A percentile compares a stretch with the other conserved stretches of the same genome.
phyloP scores from a whole-genome alignment of 1,140 invertebrate genomes.

The Euborellia annulipes region DNA sequence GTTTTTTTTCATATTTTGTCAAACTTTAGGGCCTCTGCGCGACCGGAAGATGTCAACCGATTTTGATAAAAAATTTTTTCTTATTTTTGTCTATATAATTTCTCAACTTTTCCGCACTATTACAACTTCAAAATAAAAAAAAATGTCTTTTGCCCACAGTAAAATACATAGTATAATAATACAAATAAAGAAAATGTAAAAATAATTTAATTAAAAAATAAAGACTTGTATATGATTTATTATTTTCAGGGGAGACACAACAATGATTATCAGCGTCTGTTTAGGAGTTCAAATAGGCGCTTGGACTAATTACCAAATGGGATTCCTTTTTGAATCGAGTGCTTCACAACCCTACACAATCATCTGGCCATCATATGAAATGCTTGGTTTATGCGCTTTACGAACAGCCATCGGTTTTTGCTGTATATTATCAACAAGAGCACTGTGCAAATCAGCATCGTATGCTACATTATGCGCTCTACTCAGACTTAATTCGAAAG shows the following conservation, averaged over 20 bases:
- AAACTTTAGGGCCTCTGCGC: no score
- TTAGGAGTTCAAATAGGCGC: constrained; percentile 64
- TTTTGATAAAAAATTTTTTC: no score
- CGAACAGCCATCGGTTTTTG: constrained; percentile 58
- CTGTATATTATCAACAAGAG: constrained; percentile 47
- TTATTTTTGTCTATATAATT: no score
- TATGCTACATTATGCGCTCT: constrained; percentile 52
- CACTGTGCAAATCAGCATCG: constrained; percentile 47
- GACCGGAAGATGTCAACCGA: no score
- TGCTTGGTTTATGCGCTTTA: constrained; percentile 45
- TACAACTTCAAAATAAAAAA: no score
- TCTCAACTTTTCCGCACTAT: no score
- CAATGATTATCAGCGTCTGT: constrained; percentile 63
- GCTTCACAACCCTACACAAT: constrained; percentile 50
- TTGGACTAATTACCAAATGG: constrained; percentile 68
- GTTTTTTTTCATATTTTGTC: no score
- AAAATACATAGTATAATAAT: no score
- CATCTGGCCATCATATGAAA: constrained; percentile 56
- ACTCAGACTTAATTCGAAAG: constrained; percentile 42
- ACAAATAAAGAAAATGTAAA: no score
- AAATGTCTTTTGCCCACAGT: no score
- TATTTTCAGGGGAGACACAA: constrained; percentile 62
- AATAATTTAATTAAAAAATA: no score
- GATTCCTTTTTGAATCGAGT: constrained; percentile 39
- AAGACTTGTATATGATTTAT: no score